phyloP scores from a whole-genome alignment of 2,888 invertebrate species.

The Adelognathus sp. region DNA sequence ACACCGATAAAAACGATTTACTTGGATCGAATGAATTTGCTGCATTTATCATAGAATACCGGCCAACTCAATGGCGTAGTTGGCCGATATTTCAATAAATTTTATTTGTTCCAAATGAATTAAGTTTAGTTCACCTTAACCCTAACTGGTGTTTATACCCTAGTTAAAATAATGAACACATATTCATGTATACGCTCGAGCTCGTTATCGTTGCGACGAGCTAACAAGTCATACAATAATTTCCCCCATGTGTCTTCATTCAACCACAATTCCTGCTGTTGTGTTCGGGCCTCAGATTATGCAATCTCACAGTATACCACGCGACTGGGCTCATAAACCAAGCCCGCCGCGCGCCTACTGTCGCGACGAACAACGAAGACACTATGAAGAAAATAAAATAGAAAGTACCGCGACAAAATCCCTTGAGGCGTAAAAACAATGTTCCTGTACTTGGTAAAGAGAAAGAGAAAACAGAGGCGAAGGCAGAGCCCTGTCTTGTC shows the following conservation, averaged over 20 bases:
- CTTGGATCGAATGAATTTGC: too few species aligned
- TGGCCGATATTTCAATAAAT: too few species aligned
- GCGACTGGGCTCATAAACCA: neutral
- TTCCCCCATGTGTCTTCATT: constrained; percentile 32
- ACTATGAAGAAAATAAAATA: neutral
- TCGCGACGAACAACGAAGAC: neutral
- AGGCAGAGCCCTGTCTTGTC: neutral
- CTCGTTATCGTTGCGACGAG: constrained; percentile 17
- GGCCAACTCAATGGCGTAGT: too few species aligned
- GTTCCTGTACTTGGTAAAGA: neutral
- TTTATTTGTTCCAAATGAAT: too few species aligned
- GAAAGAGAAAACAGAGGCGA: neutral
- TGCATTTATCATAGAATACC: too few species aligned
- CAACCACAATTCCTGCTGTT: neutral
- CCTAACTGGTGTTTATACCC: too few species aligned
- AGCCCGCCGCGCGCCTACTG: neutral
- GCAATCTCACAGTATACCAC: constrained; percentile 44
- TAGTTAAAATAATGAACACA: too few species aligned
- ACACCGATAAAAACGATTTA: too few species aligned
- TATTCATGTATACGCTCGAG: neutral
- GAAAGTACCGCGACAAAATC: neutral
- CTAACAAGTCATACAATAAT: neutral
- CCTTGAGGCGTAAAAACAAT: neutral
- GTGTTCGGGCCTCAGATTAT: constrained; percentile 6
- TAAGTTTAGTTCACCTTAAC: too few species aligned